A percentile compares a stretch with the other conserved stretches of the same genome.
Conservation (phyloP, 2,113 vertebrate genomes). For the Paradisaea rubra region DNA sequence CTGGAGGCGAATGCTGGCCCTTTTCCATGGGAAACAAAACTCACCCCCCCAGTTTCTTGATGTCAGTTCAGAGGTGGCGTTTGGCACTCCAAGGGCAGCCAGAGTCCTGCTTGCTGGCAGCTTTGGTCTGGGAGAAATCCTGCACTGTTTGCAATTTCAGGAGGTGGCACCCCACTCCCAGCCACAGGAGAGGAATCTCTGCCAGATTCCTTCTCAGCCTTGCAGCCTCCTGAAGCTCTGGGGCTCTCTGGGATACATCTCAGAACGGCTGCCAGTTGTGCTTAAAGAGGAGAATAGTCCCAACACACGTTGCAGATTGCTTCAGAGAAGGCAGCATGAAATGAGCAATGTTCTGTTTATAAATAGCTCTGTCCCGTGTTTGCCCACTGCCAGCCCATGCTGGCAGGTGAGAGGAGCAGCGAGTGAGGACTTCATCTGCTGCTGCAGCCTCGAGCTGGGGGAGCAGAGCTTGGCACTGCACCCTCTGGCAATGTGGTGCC, state of each 20-base stretch:
- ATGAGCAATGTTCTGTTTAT: background rate
- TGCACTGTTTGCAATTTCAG: background rate
- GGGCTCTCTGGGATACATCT: background rate
- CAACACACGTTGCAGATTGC: background rate
- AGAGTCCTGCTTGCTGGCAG: background rate
- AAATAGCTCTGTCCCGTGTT: background rate
- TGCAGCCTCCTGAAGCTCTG: background rate
- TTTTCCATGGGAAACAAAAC: background rate
- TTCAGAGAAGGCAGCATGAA: background rate
- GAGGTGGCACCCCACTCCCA: background rate
- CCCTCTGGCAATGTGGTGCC: background rate
- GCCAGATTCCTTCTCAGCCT: background rate
- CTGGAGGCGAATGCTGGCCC: background rate
- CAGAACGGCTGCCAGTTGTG: background rate
- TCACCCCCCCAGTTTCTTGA: background rate
- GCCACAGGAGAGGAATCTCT: background rate
- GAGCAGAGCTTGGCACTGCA: constrained; percentile 20
- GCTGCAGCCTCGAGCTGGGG: background rate
- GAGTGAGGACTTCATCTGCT: constrained; percentile 1
- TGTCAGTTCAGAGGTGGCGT: fast-evolving
- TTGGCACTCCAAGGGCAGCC: background rate
- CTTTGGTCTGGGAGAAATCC: background rate
- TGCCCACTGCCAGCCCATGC: constrained; percentile 15
- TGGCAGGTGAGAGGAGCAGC: constrained; percentile 40
- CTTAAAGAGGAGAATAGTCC: background rate